Conservation (phyloP, 2,888 invertebrate genomes). For the Drosophila prostipennis region DNA sequence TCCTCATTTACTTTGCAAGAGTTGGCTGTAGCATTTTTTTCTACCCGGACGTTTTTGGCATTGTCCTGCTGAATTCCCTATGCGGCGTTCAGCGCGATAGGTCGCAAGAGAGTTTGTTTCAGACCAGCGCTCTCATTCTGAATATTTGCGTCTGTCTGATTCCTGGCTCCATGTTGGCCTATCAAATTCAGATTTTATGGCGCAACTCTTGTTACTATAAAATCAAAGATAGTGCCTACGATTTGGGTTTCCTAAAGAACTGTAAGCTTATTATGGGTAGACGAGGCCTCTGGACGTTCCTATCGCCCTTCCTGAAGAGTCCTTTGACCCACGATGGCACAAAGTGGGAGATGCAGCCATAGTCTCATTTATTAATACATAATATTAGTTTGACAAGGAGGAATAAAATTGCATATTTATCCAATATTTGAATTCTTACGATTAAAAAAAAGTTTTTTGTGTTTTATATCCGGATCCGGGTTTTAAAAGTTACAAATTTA, state of each 20-base stretch:
- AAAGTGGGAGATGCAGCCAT: constrained; percentile 1
- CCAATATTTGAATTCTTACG: too few relatives aligned
- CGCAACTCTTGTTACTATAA: not conserved
- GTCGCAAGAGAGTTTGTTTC: not conserved
- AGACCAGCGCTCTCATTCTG: not conserved
- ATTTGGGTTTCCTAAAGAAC: constrained; percentile 88
- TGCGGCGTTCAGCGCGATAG: too few relatives aligned
- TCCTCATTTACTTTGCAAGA: not conserved
- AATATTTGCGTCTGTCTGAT: not conserved
- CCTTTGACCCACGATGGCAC: constrained; percentile 36
- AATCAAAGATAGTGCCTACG: not conserved
- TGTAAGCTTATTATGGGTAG: constrained; percentile 90
- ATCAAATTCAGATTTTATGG: not conserved
- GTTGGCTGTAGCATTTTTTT: not conserved
- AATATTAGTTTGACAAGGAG: too few relatives aligned
- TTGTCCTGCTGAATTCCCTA: too few relatives aligned
- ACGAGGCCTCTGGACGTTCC: constrained; percentile 90
- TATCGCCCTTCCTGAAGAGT: constrained; percentile 87
- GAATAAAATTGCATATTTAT: too few relatives aligned
- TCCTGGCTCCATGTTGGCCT: not conserved
- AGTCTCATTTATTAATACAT: too few relatives aligned
- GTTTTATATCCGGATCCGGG: too few relatives aligned
- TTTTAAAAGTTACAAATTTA: too few relatives aligned
- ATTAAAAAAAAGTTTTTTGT: too few relatives aligned
- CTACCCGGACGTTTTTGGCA: too few relatives aligned